Evolutionary conservation across 2,113 vertebrate species (phyloP), one percentile per base, ranked within the genome.

Genomic region (Gymnogyps californianus): DNA sequence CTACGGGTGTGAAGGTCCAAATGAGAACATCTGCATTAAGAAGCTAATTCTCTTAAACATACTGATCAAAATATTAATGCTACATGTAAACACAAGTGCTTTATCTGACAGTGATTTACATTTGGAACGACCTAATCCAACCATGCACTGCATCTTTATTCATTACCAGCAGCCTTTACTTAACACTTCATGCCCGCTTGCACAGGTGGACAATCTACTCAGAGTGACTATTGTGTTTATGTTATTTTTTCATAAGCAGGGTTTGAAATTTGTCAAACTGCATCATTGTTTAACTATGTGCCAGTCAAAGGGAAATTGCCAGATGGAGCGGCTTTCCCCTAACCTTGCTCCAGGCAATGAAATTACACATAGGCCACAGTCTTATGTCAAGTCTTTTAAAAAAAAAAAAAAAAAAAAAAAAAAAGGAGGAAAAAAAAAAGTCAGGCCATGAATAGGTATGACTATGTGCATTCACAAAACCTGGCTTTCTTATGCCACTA

Each of bases 201-300:
- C 98, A 96, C 99, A 99, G 99, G 99, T 99, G 99, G 98, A 99
- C 97, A 85, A 98, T 97, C 98, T 98, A 98, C 98, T 98, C 97
- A 85, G 96, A 96, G 97, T 96, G 96, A 98, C 98, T 97, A 97
- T 98, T 98, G 97, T 98, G 97, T 99, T 98, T 98, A 99, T 99
- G 98, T 99, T 99, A 99, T 98, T 99, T 98, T 99, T 99, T 99
- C 99, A 98, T 99, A 99, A 99, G 98, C 98, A 98, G 96, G 98
- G 98, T 98, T 99, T 98, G 98, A 99, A 98, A 99, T 99, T 99
- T 99, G 99, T 99, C 99, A 99, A 99, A 99, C 98, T 98, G 98
- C 99, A 99, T 99, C 98, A 99, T 98, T 99, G 99, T 99, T 99
- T 99, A 98, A 97, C 96, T 98, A 98, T 98, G 98, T 98, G 98